phyloP scores from a whole-genome alignment of 2,797 vertebrate genomes.

The Babyrousa celebensis region DNA sequence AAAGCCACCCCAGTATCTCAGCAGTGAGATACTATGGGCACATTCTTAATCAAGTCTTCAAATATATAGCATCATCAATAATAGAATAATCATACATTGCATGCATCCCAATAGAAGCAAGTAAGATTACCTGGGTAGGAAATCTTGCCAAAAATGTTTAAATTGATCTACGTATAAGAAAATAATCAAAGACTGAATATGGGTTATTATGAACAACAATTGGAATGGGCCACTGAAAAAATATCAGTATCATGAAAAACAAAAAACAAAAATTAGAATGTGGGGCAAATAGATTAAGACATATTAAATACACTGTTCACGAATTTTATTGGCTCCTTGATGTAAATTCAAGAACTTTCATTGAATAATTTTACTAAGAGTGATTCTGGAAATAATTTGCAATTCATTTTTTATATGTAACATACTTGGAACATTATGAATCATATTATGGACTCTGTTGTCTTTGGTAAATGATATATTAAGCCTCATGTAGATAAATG shows the following conservation, averaged over 20 bases:
- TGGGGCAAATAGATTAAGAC: background rate
- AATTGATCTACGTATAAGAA: background rate
- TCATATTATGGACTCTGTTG: background rate
- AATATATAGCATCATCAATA: background rate
- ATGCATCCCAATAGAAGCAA: background rate
- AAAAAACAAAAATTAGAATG: background rate
- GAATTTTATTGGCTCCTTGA: background rate
- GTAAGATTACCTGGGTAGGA: background rate
- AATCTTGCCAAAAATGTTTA: background rate
- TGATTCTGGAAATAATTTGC: constrained; percentile 11
- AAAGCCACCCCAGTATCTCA: background rate
- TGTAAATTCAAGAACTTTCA: constrained; percentile 43
- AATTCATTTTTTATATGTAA: background rate
- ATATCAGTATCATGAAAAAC: background rate
- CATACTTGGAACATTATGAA: background rate
- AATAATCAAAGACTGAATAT: background rate
- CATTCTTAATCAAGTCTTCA: background rate
- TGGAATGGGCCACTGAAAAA: background rate
- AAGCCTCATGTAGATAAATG: background rate
- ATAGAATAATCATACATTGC: background rate
- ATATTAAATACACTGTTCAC: background rate
- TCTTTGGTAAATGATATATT: constrained; percentile 16
- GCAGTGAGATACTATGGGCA: background rate
- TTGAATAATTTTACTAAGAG: constrained; percentile 4
- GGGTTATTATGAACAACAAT: background rate